phyloP scores from a whole-genome alignment of 2,888 invertebrate genomes.

The Pristionchus japonicus region DNA sequence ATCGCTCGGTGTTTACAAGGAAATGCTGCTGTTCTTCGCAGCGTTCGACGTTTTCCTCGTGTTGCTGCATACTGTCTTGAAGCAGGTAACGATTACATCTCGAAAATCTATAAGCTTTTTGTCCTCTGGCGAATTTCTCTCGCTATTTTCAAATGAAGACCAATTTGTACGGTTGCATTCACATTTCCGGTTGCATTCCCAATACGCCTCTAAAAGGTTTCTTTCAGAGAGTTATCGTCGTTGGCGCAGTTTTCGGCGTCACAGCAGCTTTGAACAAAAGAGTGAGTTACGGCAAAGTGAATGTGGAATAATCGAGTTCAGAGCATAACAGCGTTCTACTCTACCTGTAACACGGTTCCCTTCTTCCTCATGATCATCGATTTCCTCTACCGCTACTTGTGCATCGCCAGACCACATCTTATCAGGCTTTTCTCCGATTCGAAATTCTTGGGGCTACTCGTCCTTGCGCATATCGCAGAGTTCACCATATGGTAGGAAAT shows the following conservation, averaged over 20 bases:
- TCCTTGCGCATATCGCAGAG: background rate
- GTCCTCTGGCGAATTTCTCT: too few relatives aligned
- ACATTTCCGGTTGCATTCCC: too few relatives aligned
- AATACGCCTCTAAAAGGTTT: background rate
- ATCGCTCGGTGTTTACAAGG: background rate
- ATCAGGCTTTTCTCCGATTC: background rate
- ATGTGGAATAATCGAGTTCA: background rate
- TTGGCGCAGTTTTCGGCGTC: background rate
- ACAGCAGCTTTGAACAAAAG: background rate
- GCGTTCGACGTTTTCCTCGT: background rate
- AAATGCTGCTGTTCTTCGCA: background rate
- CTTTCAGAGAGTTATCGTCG: background rate
- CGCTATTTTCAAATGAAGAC: too few relatives aligned
- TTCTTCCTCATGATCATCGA: background rate
- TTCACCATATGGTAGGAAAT: background rate
- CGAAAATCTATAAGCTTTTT: too few relatives aligned
- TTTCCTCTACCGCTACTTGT: background rate
- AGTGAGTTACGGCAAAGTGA: background rate
- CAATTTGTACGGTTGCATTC: too few relatives aligned
- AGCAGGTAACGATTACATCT: background rate
- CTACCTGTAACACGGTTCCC: background rate
- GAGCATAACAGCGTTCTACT: background rate
- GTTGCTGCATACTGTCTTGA: background rate
- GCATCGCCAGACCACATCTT: background rate
- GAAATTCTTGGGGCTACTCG: background rate